Conservation (phyloP, 2,113 vertebrate species). For the Catharus bicknelli region DNA sequence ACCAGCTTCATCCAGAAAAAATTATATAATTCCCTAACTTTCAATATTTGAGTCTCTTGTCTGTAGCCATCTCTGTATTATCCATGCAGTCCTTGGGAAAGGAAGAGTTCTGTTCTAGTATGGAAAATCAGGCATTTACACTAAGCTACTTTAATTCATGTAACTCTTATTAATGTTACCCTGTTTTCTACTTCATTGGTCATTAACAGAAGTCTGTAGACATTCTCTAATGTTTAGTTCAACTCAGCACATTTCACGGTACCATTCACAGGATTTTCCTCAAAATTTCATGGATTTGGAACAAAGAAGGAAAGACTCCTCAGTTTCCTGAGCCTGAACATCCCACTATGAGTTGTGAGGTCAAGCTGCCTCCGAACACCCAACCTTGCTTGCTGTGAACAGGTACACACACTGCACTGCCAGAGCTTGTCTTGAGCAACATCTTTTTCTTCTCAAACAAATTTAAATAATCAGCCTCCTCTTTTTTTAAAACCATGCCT, state of each 20-base stretch:
- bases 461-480: background rate
- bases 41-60: background rate
- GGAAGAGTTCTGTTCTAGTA: background rate
- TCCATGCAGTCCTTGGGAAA: background rate
- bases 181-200: background rate
- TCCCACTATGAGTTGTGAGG: accelerated
- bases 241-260: background rate
- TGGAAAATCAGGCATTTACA: background rate
- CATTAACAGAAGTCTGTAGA: background rate
- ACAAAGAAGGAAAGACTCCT: background rate
- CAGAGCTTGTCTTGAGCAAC: background rate
- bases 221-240: background rate
- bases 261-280: background rate
- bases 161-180: background rate
- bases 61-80: background rate
- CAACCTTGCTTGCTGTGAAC: background rate
- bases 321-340: background rate
- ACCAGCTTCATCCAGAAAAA: background rate
- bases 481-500: background rate
- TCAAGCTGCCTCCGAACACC: background rate
- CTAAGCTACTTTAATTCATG: background rate
- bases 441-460: background rate
- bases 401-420: background rate
- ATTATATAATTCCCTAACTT: background rate
- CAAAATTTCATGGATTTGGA: background rate